phyloP scores from a whole-genome alignment of 2,113 vertebrate species.

The Rhadina sibilatrix region DNA sequence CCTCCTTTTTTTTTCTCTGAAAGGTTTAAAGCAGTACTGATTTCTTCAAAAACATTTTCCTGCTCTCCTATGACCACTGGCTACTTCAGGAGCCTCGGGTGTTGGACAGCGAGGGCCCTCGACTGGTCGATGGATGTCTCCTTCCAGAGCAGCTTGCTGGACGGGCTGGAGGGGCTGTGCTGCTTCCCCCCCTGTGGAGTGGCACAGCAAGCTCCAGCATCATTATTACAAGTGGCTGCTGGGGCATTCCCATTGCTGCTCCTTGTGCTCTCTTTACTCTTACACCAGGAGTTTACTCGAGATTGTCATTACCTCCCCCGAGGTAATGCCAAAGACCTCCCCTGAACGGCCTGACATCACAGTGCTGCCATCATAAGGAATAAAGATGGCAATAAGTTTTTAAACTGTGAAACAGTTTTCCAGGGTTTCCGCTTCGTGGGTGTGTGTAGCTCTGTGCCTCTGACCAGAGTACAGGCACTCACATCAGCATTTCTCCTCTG shows the following conservation, averaged over 20 bases:
- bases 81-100: accelerated
- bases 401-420: not conserved
- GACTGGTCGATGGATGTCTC: not conserved
- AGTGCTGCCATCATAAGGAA: not conserved
- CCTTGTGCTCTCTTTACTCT: not conserved
- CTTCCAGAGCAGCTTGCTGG: not conserved
- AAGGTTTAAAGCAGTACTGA: not conserved
- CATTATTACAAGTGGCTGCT: not conserved
- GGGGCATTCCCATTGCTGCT: not conserved
- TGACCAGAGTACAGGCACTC: not conserved
- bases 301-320: not conserved
- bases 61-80: not conserved
- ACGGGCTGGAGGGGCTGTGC: not conserved
- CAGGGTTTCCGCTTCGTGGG: not conserved
- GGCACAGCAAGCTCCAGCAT: not conserved
- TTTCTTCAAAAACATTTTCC: not conserved
- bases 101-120: accelerated
- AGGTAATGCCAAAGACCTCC: not conserved
- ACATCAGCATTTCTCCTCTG: accelerated
- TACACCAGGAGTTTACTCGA: not conserved
- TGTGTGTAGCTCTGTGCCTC: not conserved
- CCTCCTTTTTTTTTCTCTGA: not conserved
- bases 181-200: accelerated
- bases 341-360: not conserved
- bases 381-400: not conserved